Percentiles rank a stretch among this genome's conserved stretches.
These are phyloP conservation scores for Escarpia spicata DNA, from an alignment of 2,888 invertebrate genomes.

Conservation along the genomic window DNA sequence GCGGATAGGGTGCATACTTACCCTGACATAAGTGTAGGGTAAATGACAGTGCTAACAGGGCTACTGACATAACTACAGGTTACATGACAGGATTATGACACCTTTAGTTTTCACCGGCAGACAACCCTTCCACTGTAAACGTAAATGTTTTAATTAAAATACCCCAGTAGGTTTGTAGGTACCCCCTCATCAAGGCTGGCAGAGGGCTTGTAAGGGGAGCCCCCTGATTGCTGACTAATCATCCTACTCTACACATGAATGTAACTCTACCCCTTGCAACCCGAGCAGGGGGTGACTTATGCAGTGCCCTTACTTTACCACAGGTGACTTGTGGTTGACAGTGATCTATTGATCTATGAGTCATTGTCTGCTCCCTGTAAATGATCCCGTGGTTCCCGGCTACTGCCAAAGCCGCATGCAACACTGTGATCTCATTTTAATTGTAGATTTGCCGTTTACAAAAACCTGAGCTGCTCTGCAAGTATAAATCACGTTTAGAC, in stretches of 20 bases:
- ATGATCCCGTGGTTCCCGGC: background rate
- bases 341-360: background rate
- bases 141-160: constrained; percentile 4
- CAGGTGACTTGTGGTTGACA: background rate
- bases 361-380: background rate
- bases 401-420: background rate
- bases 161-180: background rate
- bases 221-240: background rate
- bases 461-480: background rate
- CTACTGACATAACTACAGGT: background rate
- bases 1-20: background rate
- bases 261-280: background rate
- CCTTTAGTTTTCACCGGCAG: background rate
- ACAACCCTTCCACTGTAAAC: background rate
- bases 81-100: background rate
- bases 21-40: background rate
- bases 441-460: background rate
- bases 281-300: background rate
- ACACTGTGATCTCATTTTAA: background rate
- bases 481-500: background rate
- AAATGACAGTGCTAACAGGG: too few relatives aligned
- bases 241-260: background rate
- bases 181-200: background rate
- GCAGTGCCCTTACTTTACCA: background rate
- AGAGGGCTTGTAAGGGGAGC: background rate